Evolutionary conservation across 2,797 vertebrate genomes (phyloP).

Genomic region (Discoglossus pictus): DNA sequence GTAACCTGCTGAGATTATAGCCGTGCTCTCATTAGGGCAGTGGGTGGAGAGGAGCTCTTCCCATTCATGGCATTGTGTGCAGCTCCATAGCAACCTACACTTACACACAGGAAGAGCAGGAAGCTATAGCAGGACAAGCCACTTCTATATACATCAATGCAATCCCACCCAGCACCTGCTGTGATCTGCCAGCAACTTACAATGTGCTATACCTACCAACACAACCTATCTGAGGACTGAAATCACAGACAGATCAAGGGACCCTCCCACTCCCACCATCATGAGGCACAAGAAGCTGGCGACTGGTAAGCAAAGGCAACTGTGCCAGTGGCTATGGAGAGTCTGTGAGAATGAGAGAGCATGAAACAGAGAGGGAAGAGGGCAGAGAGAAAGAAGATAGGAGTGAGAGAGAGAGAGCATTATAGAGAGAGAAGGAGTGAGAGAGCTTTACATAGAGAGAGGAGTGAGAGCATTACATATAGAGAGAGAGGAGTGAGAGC

Average conservation of each 20-base stretch:
- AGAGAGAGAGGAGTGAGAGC: too few relatives aligned
- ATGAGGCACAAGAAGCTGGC: constrained; percentile 58
- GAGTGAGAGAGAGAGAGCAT: too few relatives aligned
- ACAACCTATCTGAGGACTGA: neutral
- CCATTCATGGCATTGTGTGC: constrained; percentile 59
- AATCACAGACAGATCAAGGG: neutral
- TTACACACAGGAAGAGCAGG: constrained; percentile 49
- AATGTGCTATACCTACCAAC: neutral
- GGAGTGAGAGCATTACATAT: too few relatives aligned
- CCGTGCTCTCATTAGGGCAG: constrained; percentile 1
- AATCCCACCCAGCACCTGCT: neutral
- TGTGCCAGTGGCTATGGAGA: neutral
- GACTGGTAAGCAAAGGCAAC: constrained; percentile 60
- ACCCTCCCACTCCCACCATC: constrained; percentile 14
- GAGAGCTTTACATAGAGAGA: too few relatives aligned
- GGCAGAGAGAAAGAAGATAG: neutral
- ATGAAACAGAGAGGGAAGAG: neutral
- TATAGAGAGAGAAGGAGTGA: too few relatives aligned
- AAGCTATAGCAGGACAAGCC: neutral
- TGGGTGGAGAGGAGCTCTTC: constrained; percentile 24
- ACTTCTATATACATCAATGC: neutral
- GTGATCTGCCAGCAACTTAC: neutral
- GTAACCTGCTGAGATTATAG: neutral
- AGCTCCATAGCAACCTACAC: constrained; percentile 73
- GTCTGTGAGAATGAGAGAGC: too few relatives aligned